Evolutionary conservation across 2,797 vertebrate species (phyloP), one percentile per base, ranked within the genome.

Genomic region (Megalops cyprinoides): DNA sequence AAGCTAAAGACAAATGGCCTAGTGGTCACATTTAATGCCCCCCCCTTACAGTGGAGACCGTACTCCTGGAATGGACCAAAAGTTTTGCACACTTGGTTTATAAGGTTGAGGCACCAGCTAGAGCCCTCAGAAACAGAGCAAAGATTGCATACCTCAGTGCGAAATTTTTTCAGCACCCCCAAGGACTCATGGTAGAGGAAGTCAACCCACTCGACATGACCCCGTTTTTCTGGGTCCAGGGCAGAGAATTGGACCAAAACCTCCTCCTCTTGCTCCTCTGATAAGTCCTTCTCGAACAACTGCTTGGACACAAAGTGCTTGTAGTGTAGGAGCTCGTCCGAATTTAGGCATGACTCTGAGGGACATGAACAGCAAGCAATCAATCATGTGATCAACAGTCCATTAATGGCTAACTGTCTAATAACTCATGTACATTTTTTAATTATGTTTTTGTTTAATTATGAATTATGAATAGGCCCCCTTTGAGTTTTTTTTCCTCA

Each of bases 171-270:
- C 87, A 99, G 88, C 53, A 99, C 91, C 4, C 93, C 91, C 85
- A 99, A 92, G 23, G 97, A 97, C 90, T 99, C 97, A 0, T 97
- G 97, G 89, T 96, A 98, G 83, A 99, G 94, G 89, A 99, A 99
- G 86, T 99, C 97, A 0, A 89, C 90, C 98, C 98, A 99, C 82
- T 98, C 96, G 0, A 99, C 86, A 56, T 96, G 95, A 75, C 97
- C 97, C 83, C 94, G 96, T 88, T 96, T 97, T 77, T 97, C 95
- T 0, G 96, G 95, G 84, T 99, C 97, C 88, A 99, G 88, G 0
- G 96, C 94, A 0, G 96, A 93, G 85, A 98, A 99, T 92, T 99
- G 97, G 78, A 93, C 93, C 82, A 95, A 81, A 0, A 95, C 96
- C 39, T 94, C 95, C 77, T 98, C 97, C 79, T 98, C 97, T 82